phyloP scores from a whole-genome alignment of 1,140 invertebrate species.

The Polypedilum pembai region DNA sequence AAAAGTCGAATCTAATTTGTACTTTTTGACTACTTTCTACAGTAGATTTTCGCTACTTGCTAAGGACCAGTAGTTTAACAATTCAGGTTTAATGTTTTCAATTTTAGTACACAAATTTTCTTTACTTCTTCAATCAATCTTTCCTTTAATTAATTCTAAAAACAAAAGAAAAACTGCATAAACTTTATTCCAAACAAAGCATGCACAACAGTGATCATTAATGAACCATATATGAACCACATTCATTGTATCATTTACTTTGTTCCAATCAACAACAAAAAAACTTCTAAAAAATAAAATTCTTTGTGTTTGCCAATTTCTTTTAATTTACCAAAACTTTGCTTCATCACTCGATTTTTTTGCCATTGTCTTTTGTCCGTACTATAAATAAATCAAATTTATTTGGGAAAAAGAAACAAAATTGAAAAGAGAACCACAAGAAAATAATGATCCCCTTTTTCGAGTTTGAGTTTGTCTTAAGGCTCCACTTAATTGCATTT shows the following conservation, averaged over 20 bases:
- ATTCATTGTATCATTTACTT: too few relatives aligned
- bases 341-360: background rate
- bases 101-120: too few relatives aligned
- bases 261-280: background rate
- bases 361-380: background rate
- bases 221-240: background rate
- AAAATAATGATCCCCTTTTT: slow-evolving; percentile 2
- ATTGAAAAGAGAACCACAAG: background rate
- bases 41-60: too few relatives aligned
- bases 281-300: background rate
- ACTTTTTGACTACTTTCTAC: too few relatives aligned
- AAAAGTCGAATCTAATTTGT: too few relatives aligned
- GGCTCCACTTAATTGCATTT: slow-evolving; percentile 23
- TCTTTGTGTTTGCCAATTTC: background rate
- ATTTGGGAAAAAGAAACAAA: background rate
- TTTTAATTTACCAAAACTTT: slow-evolving; percentile 25
- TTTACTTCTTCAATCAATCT: too few relatives aligned
- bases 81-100: too few relatives aligned
- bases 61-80: too few relatives aligned
- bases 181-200: background rate
- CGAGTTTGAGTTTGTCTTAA: background rate
- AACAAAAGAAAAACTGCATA: too few relatives aligned
- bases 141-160: too few relatives aligned
- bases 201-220: background rate
- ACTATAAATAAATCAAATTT: background rate